Evolutionary conservation across 1,140 invertebrate species (phyloP).

Genomic region (Zaprionus africanus): DNA sequence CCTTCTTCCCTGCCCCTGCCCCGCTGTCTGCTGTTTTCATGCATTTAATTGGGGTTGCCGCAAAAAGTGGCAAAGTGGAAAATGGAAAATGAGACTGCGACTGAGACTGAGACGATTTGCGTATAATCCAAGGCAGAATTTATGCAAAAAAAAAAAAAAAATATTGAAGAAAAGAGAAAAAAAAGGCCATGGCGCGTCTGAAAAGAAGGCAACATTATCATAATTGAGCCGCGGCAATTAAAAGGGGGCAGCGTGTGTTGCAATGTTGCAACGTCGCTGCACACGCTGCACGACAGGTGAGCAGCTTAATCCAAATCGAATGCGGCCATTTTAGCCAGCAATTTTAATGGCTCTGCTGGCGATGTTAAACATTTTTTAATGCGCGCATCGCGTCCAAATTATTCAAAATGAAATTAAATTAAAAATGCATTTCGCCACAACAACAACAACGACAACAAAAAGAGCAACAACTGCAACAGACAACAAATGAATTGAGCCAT

Average conservation of each 20-base stretch:
- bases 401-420: constrained; percentile 73
- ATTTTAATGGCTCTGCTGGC: constrained; percentile 71
- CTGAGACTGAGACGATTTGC: constrained; percentile 63
- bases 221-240: constrained; percentile 71
- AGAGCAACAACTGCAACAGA: constrained; percentile 14
- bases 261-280: constrained; percentile 1
- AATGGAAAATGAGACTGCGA: constrained; percentile 56
- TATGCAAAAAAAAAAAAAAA: constrained; percentile 60
- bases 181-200: constrained; percentile 37
- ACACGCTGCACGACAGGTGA: neutral
- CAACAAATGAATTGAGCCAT: constrained; percentile 76
- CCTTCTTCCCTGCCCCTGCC: neutral
- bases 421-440: constrained; percentile 75
- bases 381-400: constrained; percentile 55
- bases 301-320: constrained; percentile 71
- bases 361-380: constrained; percentile 62
- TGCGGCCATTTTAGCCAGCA: constrained; percentile 55
- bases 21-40: neutral
- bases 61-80: constrained; percentile 17
- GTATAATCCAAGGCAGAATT: constrained; percentile 70
- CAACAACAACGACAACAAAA: neutral
- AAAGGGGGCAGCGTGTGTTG: constrained; percentile 4
- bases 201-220: constrained; percentile 55
- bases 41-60: constrained; percentile 1
- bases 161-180: neutral